Conservation (phyloP, 2,888 invertebrate genomes). For the Scaptomyza caliginosa region DNA sequence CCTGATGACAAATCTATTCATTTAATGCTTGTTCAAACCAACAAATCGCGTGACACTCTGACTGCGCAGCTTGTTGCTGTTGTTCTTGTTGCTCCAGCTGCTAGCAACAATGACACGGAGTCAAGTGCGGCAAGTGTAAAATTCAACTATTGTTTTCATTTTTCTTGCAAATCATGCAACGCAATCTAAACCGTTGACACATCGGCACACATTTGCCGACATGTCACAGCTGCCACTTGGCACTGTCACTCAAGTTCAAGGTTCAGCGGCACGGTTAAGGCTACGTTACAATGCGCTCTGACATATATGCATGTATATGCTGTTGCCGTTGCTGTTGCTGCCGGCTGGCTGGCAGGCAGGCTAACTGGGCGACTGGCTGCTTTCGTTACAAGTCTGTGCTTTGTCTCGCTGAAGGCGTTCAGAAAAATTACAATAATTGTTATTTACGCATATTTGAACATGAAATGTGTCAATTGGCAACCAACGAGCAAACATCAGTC, state of each 20-base stretch:
- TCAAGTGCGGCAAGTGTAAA: constrained; percentile 65
- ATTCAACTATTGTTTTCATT: constrained; percentile 77
- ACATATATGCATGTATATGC: constrained; percentile 14
- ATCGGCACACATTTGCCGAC: constrained; percentile 56
- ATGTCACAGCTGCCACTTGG: constrained; percentile 45
- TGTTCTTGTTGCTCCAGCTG: constrained; percentile 15
- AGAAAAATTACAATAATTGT: constrained; percentile 72
- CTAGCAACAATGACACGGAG: constrained; percentile 28
- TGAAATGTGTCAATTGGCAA: constrained; percentile 71
- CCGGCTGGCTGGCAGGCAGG: constrained; percentile 3
- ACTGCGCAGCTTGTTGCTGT: constrained; percentile 56
- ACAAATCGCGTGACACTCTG: constrained; percentile 74
- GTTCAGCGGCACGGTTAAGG: constrained; percentile 55
- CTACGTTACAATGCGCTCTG: constrained; percentile 31
- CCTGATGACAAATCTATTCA: constrained; percentile 75
- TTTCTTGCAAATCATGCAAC: constrained; percentile 79
- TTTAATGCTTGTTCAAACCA: constrained; percentile 72
- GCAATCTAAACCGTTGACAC: constrained; percentile 76
- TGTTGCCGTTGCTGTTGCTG: not conserved
- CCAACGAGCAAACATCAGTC: constrained; percentile 45
- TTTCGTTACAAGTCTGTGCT: constrained; percentile 60
- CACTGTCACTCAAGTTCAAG: constrained; percentile 74
- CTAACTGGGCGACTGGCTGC: not conserved
- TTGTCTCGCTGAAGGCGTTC: constrained; percentile 51
- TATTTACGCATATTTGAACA: constrained; percentile 78